Evolutionary conservation across 2,888 invertebrate genomes (phyloP).

Genomic region (Eupeodes luniger): DNA sequence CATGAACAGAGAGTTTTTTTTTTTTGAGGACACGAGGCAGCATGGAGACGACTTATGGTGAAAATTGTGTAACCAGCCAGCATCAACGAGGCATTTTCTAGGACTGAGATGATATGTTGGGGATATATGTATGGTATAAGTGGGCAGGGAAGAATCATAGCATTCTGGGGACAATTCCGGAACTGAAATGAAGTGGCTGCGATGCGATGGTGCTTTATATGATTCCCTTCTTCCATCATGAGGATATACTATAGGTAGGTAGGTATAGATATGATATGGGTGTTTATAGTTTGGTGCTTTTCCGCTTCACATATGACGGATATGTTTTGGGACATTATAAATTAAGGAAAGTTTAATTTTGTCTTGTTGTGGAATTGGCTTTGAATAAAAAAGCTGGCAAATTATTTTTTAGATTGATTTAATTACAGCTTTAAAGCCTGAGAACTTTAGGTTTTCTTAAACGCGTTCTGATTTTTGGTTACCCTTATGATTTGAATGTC

Average conservation of each 20-base stretch:
- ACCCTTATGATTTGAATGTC: too few relatives aligned
- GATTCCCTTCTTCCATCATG: slow-evolving; percentile 26
- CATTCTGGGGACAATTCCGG: slow-evolving; percentile 46
- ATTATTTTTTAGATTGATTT: background rate
- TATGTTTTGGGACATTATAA: slow-evolving; percentile 11
- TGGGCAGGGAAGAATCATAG: slow-evolving; percentile 13
- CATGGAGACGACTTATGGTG: slow-evolving; percentile 42
- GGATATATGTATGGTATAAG: slow-evolving; percentile 25
- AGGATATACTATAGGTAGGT: background rate
- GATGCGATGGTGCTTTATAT: background rate
- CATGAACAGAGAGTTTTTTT: slow-evolving; percentile 27
- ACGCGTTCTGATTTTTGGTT: too few relatives aligned
- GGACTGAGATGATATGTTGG: too few relatives aligned
- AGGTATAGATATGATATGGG: slow-evolving; percentile 27
- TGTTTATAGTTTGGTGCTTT: slow-evolving; percentile 51
- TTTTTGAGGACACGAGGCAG: slow-evolving; percentile 24
- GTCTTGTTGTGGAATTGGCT: slow-evolving; percentile 20
- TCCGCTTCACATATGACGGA: slow-evolving; percentile 53
- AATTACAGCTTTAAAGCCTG: too few relatives aligned
- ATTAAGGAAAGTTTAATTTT: slow-evolving; percentile 34
- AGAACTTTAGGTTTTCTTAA: too few relatives aligned
- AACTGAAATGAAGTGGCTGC: slow-evolving; percentile 59
- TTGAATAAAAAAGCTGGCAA: background rate
- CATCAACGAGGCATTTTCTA: slow-evolving; percentile 45
- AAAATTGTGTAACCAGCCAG: slow-evolving; percentile 68